phyloP scores from a whole-genome alignment of 2,113 vertebrate genomes.

The Vicugna pacos region DNA sequence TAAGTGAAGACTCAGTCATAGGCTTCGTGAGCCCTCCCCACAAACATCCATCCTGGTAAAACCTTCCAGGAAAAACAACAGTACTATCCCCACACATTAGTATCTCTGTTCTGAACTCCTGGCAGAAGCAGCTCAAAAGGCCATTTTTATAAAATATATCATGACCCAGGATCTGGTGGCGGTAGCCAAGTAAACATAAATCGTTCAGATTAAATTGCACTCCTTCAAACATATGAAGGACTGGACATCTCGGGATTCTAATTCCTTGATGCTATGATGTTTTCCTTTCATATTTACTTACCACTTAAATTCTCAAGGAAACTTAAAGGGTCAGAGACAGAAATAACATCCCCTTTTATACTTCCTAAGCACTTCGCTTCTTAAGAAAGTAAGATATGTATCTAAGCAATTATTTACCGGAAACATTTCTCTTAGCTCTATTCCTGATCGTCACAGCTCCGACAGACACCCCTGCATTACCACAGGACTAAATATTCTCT shows the following conservation, averaged over 20 bases:
- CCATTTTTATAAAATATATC: constrained; percentile 6
- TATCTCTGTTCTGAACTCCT: background rate
- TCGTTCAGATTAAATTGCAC: background rate
- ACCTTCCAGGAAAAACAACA: background rate
- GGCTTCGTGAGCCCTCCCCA: background rate
- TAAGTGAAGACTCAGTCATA: background rate
- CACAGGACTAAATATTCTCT: background rate
- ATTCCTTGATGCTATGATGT: background rate
- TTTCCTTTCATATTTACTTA: background rate
- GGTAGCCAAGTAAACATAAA: background rate
- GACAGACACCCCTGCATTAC: background rate
- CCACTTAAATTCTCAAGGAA: constrained; percentile 1
- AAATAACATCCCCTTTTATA: constrained; percentile 30
- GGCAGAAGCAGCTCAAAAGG: background rate
- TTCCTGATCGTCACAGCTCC: background rate
- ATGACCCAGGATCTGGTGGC: background rate
- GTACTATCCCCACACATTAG: background rate
- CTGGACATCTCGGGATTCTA: background rate
- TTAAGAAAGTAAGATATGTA: background rate
- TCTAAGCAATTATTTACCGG: constrained; percentile 17
- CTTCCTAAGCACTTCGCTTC: constrained; percentile 8
- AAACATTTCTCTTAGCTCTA: background rate
- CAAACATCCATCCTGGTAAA: background rate
- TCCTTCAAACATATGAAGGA: background rate
- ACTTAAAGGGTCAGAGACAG: background rate